Conservation (phyloP, 1,140 invertebrate genomes). For the Notospermus geniculatus region DNA sequence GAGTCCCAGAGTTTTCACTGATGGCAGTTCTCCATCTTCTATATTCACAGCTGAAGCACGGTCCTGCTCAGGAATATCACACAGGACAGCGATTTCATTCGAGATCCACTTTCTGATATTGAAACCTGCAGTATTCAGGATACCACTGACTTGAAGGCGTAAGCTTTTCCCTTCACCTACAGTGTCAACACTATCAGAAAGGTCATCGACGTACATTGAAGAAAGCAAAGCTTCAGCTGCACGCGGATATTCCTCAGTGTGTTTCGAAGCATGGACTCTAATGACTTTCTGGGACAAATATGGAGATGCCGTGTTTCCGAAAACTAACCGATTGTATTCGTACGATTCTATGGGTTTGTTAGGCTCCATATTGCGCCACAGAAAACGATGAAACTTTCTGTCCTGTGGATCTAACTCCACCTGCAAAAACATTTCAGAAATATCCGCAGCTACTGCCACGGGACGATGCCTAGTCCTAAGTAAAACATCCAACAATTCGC, state of each 20-base stretch:
- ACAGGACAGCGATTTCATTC: not conserved
- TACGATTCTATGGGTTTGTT: constrained; percentile 1
- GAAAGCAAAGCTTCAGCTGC: not conserved
- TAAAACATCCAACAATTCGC: constrained; percentile 26
- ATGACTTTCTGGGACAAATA: constrained; percentile 16
- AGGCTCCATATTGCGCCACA: constrained; percentile 10
- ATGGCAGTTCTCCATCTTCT: not conserved
- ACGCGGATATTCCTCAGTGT: not conserved
- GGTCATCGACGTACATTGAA: constrained; percentile 5
- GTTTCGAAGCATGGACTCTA: not conserved
- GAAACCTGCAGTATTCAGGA: not conserved
- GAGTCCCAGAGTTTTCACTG: not conserved
- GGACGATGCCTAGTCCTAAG: constrained; percentile 23
- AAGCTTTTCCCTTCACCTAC: not conserved
- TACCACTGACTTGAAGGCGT: not conserved
- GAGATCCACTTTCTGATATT: not conserved
- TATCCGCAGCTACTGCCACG: constrained; percentile 23
- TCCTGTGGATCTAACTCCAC: constrained; percentile 9
- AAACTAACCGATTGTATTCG: constrained; percentile 18
- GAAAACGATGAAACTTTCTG: constrained; percentile 16
- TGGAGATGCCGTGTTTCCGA: constrained; percentile 17
- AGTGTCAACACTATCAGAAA: not conserved
- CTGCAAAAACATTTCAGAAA: constrained; percentile 23
- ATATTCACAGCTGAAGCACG: not conserved
- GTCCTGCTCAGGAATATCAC: not conserved